Evolutionary conservation across 2,797 vertebrate species (phyloP).

Genomic region (Avahi laniger): DNA sequence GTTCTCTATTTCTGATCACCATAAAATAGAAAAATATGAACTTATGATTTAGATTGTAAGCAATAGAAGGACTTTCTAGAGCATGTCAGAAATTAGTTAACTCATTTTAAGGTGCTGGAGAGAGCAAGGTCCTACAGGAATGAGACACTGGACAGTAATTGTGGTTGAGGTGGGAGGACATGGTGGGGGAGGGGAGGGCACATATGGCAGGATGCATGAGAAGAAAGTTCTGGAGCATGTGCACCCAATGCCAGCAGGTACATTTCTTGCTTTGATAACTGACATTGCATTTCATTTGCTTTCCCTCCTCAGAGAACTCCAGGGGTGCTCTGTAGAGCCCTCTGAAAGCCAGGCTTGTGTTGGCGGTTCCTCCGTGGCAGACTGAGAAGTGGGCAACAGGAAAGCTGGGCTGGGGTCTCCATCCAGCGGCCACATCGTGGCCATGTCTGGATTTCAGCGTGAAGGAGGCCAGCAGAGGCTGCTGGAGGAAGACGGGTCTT

Average conservation of each 20-base stretch:
- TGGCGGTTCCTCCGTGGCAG: neutral
- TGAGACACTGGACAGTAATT: neutral
- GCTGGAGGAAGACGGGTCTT: neutral
- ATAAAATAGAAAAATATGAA: neutral
- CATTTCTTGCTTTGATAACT: neutral
- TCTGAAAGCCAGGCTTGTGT: neutral
- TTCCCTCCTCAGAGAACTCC: neutral
- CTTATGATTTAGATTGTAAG: neutral
- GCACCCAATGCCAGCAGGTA: neutral
- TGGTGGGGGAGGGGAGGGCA: neutral
- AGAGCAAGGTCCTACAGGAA: neutral
- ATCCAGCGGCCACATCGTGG: accelerated
- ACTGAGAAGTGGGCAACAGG: neutral
- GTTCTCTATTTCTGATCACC: neutral
- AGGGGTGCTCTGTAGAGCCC: neutral
- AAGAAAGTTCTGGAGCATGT: neutral
- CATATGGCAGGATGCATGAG: neutral
- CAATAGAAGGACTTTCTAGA: neutral
- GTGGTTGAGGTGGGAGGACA: neutral
- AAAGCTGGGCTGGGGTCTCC: neutral
- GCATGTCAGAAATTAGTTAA: neutral
- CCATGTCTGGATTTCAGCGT: neutral
- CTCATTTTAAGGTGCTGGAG: neutral
- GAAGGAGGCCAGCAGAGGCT: neutral
- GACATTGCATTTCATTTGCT: neutral